Percentiles rank a stretch among this genome's conserved stretches.
Conservation (phyloP, 2,888 invertebrate genomes). For the Lydus trimaculatus region DNA sequence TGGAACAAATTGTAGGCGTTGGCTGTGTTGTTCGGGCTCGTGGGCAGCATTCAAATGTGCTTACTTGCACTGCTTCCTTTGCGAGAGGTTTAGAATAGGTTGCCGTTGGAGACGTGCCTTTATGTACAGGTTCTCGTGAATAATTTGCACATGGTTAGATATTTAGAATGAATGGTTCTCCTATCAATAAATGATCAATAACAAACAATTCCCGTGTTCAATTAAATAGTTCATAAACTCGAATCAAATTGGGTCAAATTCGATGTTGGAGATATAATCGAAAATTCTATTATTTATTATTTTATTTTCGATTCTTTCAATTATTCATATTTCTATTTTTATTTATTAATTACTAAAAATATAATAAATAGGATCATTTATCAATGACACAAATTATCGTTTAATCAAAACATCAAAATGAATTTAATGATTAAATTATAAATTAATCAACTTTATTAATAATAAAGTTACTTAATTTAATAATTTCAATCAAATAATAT, state of each 20-base stretch:
- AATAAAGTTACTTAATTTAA: slow-evolving; percentile 9
- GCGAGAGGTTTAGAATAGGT: too few relatives aligned
- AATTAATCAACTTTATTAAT: slow-evolving; percentile 14
- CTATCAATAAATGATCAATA: neutral
- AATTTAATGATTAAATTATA: slow-evolving; percentile 14
- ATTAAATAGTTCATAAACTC: neutral
- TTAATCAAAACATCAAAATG: neutral
- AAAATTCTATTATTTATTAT: neutral
- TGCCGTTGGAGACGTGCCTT: too few relatives aligned
- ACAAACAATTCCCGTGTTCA: neutral
- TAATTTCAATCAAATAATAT: slow-evolving; percentile 13
- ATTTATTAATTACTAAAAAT: neutral
- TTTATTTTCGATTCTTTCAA: neutral
- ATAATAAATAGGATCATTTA: slow-evolving; percentile 5
- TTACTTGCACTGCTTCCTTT: too few relatives aligned
- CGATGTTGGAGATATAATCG: neutral
- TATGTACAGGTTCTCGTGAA: too few relatives aligned
- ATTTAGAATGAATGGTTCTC: neutral
- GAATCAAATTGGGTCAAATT: neutral
- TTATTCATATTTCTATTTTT: neutral
- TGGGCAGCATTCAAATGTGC: too few relatives aligned
- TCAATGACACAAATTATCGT: neutral
- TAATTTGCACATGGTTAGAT: neutral
- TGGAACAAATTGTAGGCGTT: too few relatives aligned
- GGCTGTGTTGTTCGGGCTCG: too few relatives aligned